Evolutionary conservation across 2,888 invertebrate species (phyloP), one percentile per base, ranked within the genome.

Genomic region (Ceriagrion tenellum): DNA sequence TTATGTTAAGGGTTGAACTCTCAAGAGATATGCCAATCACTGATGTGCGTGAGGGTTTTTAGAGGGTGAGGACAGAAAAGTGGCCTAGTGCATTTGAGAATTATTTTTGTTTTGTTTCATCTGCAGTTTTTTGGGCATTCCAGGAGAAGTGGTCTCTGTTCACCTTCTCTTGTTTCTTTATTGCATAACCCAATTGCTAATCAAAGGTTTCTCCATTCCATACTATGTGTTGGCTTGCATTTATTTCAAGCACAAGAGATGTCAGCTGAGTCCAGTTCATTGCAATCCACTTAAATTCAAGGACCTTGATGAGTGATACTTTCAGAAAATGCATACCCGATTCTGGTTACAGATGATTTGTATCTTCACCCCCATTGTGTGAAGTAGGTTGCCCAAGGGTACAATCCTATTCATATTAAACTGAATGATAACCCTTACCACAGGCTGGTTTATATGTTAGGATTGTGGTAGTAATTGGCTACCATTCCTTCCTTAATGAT

Each of bases 1-100:
- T 18, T 8, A 69, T 93, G 69, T 69, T 93, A n/a, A 47, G 26
- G 93, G 63, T 93, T 47, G 69, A 93, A 93, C 69, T 93, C 47
- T 69, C 59, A 6, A 69, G 93, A 74, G 69, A 56, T 63, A 93
- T 93, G 69, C 47, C 93, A 93, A 69, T 93, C 69, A 69, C 93
- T 93, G 93, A 93, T 69, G 63, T 69, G 35, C 30, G 63, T 30
- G 63, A 47, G 93, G n/a, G 93, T 47, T 35, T 74, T 93, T 93
- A 47, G 47, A 47, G 63, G 47, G 40, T 47, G 93, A 93, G 69
- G 74, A 93, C 26, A 69, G 69, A 20, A 74, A 69, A 55, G 93
- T 91, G 91, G 91, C 91, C 40, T 59, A 91, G 91, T 93, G 55
- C 81, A 30, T 81, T 81, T 89, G 89, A 89, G 89, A 55, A 56